Base-by-base conservation (phyloP, 2,888 invertebrate species). In the Tethea ocularis region DNA sequence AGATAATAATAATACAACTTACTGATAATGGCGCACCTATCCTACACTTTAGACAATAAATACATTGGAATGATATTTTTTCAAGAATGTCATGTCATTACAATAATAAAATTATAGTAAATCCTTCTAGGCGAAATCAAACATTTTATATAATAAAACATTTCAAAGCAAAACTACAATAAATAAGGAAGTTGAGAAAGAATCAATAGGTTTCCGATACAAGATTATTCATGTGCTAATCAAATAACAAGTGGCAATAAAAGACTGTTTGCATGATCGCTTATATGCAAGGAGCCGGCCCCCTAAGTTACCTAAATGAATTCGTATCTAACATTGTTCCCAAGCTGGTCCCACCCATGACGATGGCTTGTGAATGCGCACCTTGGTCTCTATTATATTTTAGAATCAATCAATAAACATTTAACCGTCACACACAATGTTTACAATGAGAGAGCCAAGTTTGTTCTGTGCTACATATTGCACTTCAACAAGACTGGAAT, bases 271-370 rank as follows among this genome's bases (percentile, higher is more conserved):
- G 90, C 89, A 86, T 83, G 88, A 87, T 80, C 81, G 84, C 79
- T 77, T 69, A 78, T 65, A 64, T 60, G 84, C 77, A 66, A 77
- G 85, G 84, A 87, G 84, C 78, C 67, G 78, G 83, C 87, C 83
- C 83, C 86, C 84, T 84, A 84, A 75, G 76, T 84, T 84, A 87
- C 81, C 89, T 91, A 91, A 89, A 86, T 87, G 88, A 89, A 80
- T 82, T 85, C 86, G 82, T 87, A 90, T 86, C 89, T 93, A 92
- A 90, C 83, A 89, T 93, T 93, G 93, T 92, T 93, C 93, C 93
- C 93, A 82, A 85, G 85, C 87, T 93, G 93, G 93, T 93, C 93
- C 93, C 91, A 93, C 93, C 93, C 92, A 91, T 91, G 93, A 93
- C 93, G 91, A 90, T 89, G 90, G 89, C 90, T 88, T 89, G 89